Conservation (phyloP, 2,113 vertebrate species). For the Bubo bubo region DNA sequence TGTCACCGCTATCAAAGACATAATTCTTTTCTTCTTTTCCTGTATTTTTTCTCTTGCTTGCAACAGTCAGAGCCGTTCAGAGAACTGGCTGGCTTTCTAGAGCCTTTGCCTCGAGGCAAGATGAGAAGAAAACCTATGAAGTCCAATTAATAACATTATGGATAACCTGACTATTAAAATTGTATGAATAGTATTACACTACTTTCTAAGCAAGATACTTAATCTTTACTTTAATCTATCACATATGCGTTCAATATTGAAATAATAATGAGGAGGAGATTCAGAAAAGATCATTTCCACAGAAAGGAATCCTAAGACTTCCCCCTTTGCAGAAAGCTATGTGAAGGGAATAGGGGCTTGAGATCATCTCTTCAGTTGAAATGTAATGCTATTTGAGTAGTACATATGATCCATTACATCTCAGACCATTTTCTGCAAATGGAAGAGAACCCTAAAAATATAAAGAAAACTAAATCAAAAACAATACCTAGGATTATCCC, state of each 20-base stretch:
- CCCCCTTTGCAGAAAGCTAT: background rate
- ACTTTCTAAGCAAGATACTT: background rate
- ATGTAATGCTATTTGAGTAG: background rate
- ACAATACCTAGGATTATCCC: background rate
- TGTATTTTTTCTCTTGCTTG: background rate
- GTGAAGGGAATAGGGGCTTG: background rate
- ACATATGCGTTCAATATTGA: background rate
- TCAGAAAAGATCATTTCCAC: background rate
- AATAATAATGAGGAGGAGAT: background rate
- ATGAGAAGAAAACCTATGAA: background rate
- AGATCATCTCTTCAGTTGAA: background rate
- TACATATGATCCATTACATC: background rate
- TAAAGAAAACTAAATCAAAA: background rate
- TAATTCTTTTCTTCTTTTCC: background rate
- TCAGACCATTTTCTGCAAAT: background rate
- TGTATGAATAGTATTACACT: background rate
- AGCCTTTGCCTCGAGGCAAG: background rate
- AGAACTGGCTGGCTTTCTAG: background rate
- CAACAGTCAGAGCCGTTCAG: background rate
- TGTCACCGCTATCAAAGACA: background rate
- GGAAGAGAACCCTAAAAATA: background rate
- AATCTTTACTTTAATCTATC: background rate
- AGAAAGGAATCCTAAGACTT: background rate
- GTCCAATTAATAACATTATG: background rate
- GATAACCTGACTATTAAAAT: background rate